These are phyloP conservation scores for Dinocampus coccinellae DNA, from an alignment of 2,888 invertebrate species.

Conservation along the genomic window DNA sequence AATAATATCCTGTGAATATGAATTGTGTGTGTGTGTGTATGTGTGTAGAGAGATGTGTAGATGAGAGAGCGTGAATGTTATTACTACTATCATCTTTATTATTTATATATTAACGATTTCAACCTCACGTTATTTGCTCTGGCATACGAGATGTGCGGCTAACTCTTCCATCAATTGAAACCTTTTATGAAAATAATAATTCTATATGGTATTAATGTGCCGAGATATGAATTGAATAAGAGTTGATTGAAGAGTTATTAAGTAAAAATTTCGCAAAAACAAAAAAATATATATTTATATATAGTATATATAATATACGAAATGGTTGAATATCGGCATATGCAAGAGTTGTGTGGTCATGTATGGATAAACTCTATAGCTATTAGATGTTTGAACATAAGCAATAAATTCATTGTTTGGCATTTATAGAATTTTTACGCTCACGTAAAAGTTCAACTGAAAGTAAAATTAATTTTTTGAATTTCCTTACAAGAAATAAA, in stretches of 20 bases:
- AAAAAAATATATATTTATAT: neutral
- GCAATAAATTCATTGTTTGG: neutral
- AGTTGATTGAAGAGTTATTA: neutral
- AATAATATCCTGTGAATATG: neutral
- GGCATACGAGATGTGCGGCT: neutral
- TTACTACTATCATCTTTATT: neutral
- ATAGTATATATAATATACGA: no score
- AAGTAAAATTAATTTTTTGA: neutral
- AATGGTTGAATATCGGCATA: neutral
- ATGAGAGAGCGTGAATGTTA: no score
- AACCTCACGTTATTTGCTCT: neutral
- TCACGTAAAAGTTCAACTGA: neutral
- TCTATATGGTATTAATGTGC: no score
- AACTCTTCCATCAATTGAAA: neutral
- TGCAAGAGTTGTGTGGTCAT: neutral
- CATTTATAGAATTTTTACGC: neutral
- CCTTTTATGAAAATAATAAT: no score
- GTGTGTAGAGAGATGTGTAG: no score
- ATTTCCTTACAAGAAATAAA: neutral
- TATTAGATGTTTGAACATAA: neutral
- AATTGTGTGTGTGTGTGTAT: no score
- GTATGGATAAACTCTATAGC: neutral
- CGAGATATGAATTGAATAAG: neutral
- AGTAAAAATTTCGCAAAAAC: neutral
- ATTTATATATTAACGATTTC: neutral